phyloP scores from a whole-genome alignment of 2,113 vertebrate genomes.

The Charadrius vociferus region DNA sequence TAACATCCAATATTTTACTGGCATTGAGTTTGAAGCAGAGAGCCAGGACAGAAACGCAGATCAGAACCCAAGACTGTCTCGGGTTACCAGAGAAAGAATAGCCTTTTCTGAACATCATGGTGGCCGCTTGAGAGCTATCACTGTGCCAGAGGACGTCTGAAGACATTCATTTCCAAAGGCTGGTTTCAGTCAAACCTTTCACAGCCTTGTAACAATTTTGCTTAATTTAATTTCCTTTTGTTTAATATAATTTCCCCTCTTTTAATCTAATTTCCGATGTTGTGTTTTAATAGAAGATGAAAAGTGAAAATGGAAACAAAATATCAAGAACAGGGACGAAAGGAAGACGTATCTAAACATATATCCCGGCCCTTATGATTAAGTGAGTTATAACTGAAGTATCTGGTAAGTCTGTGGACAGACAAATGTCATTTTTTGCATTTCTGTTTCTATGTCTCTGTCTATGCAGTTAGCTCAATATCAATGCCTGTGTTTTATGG shows the following conservation, averaged over 20 bases:
- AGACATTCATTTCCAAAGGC: constrained; percentile 27
- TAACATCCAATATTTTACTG: neutral
- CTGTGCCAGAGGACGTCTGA: neutral
- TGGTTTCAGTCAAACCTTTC: constrained; percentile 65
- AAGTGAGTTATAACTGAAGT: neutral
- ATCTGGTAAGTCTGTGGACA: neutral
- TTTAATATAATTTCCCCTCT: constrained; percentile 51
- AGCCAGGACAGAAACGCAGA: neutral
- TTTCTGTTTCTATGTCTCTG: neutral
- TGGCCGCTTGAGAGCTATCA: neutral
- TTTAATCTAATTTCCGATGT: constrained; percentile 63
- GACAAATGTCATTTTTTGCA: neutral
- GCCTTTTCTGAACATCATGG: neutral
- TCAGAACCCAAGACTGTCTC: neutral
- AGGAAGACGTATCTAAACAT: neutral
- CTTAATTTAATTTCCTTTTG: constrained; percentile 69
- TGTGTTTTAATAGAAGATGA: constrained; percentile 58
- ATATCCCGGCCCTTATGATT: neutral
- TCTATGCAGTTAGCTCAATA: neutral
- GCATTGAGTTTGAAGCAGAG: neutral
- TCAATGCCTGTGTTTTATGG: neutral
- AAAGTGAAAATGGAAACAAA: constrained; percentile 53
- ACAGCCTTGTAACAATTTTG: constrained; percentile 49
- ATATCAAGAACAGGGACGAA: neutral
- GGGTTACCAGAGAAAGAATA: neutral